Conservation (phyloP, 2,888 invertebrate genomes). For the Orthonevra nobilis region DNA sequence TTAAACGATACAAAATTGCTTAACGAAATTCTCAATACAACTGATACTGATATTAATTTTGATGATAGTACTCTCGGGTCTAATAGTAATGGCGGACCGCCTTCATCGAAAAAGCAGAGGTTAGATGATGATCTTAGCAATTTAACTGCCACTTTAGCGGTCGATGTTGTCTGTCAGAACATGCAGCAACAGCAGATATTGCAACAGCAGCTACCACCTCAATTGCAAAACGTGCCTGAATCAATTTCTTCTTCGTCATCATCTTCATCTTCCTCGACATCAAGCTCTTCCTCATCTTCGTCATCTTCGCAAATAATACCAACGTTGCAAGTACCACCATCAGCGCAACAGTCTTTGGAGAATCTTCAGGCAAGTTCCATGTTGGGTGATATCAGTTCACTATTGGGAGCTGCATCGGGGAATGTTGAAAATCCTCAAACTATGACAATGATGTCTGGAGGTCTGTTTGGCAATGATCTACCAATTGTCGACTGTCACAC, state of each 20-base stretch:
- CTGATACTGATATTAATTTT: constrained; percentile 75
- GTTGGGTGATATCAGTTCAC: constrained; percentile 51
- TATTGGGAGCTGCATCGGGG: constrained; percentile 41
- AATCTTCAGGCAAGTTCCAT: constrained; percentile 42
- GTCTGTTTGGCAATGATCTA: constrained; percentile 26
- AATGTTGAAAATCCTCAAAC: constrained; percentile 23
- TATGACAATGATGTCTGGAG: constrained; percentile 30
- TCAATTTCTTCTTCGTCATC: constrained; percentile 49
- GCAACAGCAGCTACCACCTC: constrained; percentile 18
- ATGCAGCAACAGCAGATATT: constrained; percentile 26
- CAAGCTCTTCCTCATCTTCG: constrained; percentile 34
- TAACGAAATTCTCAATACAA: constrained; percentile 77
- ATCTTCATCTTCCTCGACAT: constrained; percentile 34
- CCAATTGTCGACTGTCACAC: constrained; percentile 36
- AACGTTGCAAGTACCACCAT: constrained; percentile 51
- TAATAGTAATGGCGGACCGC: constrained; percentile 30
- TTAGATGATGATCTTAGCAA: constrained; percentile 46
- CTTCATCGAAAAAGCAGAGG: constrained; percentile 48
- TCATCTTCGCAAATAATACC: constrained; percentile 57
- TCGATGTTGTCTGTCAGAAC: constrained; percentile 43
- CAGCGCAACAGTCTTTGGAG: constrained; percentile 55
- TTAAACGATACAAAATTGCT: constrained; percentile 77
- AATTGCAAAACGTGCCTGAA: constrained; percentile 36
- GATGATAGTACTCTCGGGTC: constrained; percentile 74
- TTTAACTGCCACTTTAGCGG: constrained; percentile 51